phyloP scores from a whole-genome alignment of 2,113 vertebrate genomes.

The Nerophis lumbriciformis region DNA sequence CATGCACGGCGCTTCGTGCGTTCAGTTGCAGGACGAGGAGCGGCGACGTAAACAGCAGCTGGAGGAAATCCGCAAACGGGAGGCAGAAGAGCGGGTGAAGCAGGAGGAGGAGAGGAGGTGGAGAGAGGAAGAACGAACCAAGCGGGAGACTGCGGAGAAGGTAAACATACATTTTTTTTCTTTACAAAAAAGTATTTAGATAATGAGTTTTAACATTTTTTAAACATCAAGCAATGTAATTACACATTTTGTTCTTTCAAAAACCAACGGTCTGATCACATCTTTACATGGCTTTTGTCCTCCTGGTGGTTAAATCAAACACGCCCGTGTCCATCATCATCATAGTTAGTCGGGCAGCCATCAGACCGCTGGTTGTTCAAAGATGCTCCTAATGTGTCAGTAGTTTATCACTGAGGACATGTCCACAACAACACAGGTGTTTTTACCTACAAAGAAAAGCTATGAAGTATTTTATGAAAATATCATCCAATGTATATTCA shows the following conservation, averaged over 20 bases:
- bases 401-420: slow-evolving; percentile 9
- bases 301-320: slow-evolving; percentile 29
- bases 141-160: slow-evolving; percentile 90
- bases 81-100: slow-evolving; percentile 86
- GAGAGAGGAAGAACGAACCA: slow-evolving; percentile 86
- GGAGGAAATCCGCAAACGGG: slow-evolving; percentile 90
- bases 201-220: no score
- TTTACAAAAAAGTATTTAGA: no score
- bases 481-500: no score
- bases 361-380: slow-evolving; percentile 53
- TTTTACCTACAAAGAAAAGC: background rate
- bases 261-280: slow-evolving; percentile 51
- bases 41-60: slow-evolving; percentile 89
- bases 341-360: slow-evolving; percentile 14
- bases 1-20: slow-evolving; percentile 2
- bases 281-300: slow-evolving; percentile 18
- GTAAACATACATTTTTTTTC: slow-evolving; percentile 54
- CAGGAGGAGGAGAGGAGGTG: slow-evolving; percentile 87
- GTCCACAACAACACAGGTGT: slow-evolving; percentile 14
- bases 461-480: no score
- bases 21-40: slow-evolving; percentile 96
- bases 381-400: background rate
- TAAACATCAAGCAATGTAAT: no score
- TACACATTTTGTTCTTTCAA: slow-evolving; percentile 23
- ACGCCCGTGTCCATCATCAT: slow-evolving; percentile 8